Evolutionary conservation across 1,140 invertebrate genomes (phyloP).

Genomic region (Microplitis mediator): DNA sequence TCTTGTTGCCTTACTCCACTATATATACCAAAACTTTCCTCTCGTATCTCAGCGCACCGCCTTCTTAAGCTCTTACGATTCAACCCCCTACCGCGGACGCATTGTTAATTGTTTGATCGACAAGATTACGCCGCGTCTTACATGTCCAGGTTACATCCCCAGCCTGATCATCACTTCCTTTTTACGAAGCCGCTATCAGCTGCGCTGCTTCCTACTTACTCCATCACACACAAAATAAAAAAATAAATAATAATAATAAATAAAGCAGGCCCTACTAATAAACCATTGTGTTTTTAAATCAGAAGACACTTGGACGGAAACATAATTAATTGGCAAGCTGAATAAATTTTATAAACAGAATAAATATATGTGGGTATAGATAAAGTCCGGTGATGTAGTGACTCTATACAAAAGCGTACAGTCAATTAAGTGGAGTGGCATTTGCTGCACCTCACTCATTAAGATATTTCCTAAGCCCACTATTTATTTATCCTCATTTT

Average conservation of each 20-base stretch:
- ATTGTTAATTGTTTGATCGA: slow-evolving; percentile 65
- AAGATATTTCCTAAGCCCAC: slow-evolving; percentile 55
- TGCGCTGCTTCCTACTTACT: slow-evolving; percentile 25
- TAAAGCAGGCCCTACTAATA: too few relatives aligned
- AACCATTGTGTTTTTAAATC: too few relatives aligned
- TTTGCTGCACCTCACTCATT: slow-evolving; percentile 46
- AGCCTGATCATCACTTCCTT: not conserved
- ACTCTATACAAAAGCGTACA: too few relatives aligned
- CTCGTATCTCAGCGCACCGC: slow-evolving; percentile 4
- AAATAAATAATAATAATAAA: too few relatives aligned
- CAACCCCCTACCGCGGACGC: slow-evolving; percentile 43
- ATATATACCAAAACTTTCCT: not conserved
- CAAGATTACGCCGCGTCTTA: slow-evolving; percentile 61
- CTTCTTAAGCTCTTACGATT: slow-evolving; percentile 34
- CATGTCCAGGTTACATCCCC: slow-evolving; percentile 43
- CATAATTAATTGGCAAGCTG: too few relatives aligned
- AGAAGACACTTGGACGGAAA: too few relatives aligned
- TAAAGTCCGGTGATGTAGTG: not conserved
- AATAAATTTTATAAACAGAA: too few relatives aligned
- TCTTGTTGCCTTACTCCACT: too few relatives aligned
- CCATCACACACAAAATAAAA: not conserved
- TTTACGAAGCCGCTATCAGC: not conserved
- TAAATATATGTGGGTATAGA: too few relatives aligned
- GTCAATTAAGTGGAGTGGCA: not conserved
- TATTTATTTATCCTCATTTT: slow-evolving; percentile 6